Base-by-base conservation (phyloP, 2,888 invertebrate species). In the Torymus texanus region DNA sequence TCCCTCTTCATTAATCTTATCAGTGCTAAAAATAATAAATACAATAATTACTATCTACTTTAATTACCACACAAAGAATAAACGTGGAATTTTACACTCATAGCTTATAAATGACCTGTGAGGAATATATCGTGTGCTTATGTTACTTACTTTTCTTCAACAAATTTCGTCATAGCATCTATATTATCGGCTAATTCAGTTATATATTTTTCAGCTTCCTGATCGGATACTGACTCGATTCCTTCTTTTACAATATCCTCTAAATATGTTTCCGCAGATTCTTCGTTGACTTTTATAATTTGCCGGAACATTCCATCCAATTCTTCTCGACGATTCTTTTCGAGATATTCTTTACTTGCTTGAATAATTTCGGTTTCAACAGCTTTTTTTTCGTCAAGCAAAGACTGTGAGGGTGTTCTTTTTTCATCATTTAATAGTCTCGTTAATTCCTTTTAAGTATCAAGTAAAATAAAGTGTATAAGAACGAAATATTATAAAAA, bases 281-380 rank as follows among this genome's bases (percentile, higher is more conserved):
- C 92, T 85, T 92, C 93, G 85, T 93, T 92, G 5, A 93, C 91
- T 86, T 93, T 93, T 5, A 93, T 90, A 51, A 92, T 91, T 90
- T 95, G 94, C 88, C 94, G 94, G 87, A 96, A 97, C 87, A 97
- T 94, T 88, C 96, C 95, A 83, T 97, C 96, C 83, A 95, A 94
- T 86, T 96, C 94, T 10, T 93, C 88, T 8, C 96, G 91, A 58
- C 95, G 91, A 75, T 94, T 92, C 82, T 95, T 93, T 87, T 97
- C 97, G 68, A 93, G 92, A 88, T 97, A 96, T 21, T 96, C 91
- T 68, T 94, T 91, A 0, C 96, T 96, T 2, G 95, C 94, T 88
- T 97, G 97, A 11, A 93, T 94, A 0, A 96, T 96, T 88, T 97
- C 97, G 0, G 95, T 92, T 87, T 94, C 93, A 82, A 93, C 91